These are phyloP conservation scores for Proterorhinus semilunaris DNA, from an alignment of 2,113 vertebrate genomes.

Conservation along the genomic window DNA sequence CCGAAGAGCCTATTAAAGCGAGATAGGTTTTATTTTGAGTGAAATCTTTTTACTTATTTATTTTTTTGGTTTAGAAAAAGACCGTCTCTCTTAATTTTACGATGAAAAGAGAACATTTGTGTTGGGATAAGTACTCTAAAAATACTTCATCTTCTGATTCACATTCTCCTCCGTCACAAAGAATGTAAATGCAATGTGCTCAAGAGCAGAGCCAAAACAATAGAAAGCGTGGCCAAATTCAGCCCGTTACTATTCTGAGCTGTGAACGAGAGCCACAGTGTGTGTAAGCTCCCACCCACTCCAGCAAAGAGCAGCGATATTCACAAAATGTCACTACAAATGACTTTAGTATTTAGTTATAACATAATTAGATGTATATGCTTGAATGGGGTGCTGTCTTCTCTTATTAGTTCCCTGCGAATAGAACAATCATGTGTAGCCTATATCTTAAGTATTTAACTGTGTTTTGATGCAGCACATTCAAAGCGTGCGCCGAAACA, in stretches of 20 bases:
- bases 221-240: constrained; percentile 51
- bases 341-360: constrained; percentile 25
- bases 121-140: neutral
- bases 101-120: neutral
- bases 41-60: neutral
- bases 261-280: constrained; percentile 47
- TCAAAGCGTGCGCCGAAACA: no score
- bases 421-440: neutral
- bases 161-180: constrained; percentile 19
- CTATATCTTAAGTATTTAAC: no score
- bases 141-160: constrained; percentile 6
- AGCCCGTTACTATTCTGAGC: constrained; percentile 53
- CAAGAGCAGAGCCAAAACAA: constrained; percentile 45
- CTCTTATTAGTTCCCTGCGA: neutral
- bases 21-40: neutral
- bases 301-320: constrained; percentile 44
- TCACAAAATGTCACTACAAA: constrained; percentile 49
- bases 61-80: neutral
- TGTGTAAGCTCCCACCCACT: constrained; percentile 59
- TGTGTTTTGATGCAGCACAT: no score
- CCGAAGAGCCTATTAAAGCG: neutral
- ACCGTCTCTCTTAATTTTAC: neutral
- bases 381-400: neutral
- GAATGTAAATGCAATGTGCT: constrained; percentile 39
- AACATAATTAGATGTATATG: neutral